These are phyloP conservation scores for Arizona elegans DNA, from an alignment of 2,113 vertebrate genomes.

Conservation along the genomic window DNA sequence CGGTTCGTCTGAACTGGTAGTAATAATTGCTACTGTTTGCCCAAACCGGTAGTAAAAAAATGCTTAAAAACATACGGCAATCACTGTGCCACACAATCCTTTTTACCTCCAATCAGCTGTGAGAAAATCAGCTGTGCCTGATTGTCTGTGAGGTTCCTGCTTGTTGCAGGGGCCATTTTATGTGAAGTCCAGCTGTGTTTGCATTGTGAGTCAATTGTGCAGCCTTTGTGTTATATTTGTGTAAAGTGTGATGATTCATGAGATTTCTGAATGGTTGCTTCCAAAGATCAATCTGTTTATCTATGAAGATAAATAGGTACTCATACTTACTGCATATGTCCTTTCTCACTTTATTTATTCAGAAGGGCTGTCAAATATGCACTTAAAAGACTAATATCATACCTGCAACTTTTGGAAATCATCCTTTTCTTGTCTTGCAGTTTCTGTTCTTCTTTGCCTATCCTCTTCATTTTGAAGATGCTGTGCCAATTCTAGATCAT, in stretches of 20 bases:
- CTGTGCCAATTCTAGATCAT: constrained; percentile 78
- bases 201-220: too few relatives aligned
- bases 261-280: not conserved
- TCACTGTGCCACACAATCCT: too few relatives aligned
- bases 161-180: too few relatives aligned
- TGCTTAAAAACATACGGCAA: too few relatives aligned
- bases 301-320: not conserved
- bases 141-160: too few relatives aligned
- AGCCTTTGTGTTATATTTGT: too few relatives aligned
- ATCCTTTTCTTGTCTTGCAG: constrained; percentile 72
- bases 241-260: not conserved
- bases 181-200: too few relatives aligned
- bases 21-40: too few relatives aligned
- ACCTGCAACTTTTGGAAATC: constrained; percentile 91
- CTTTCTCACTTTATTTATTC: not conserved
- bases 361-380: not conserved
- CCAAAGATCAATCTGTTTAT: not conserved
- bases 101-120: too few relatives aligned
- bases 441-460: constrained; percentile 64
- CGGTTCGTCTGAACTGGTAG: too few relatives aligned
- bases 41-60: too few relatives aligned
- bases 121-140: too few relatives aligned
- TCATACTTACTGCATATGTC: not conserved
- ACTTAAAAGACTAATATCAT: not conserved
- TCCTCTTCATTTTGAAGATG: constrained; percentile 84